Percentiles rank a stretch among this genome's conserved stretches.
Evolutionary conservation across 2,888 invertebrate species (phyloP).

Genomic region (Clivina fossor): DNA sequence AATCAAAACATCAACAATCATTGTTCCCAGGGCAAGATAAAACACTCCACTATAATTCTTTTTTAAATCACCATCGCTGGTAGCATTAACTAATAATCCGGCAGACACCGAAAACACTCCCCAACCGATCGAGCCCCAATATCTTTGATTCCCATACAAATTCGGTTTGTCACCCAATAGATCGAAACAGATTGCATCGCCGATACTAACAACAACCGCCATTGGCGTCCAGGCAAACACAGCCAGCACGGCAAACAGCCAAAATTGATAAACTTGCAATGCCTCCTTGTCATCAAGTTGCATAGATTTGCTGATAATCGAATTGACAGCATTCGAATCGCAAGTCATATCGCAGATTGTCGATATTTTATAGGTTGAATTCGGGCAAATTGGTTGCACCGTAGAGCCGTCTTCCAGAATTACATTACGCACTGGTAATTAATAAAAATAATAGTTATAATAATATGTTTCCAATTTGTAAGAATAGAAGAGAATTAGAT

Average conservation of each 20-base stretch:
- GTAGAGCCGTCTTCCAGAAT: conserved; percentile 39
- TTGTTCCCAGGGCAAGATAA: conserved; percentile 68
- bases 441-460: not conserved
- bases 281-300: conserved; percentile 47
- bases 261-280: conserved; percentile 65
- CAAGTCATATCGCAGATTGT: conserved; percentile 46
- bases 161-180: conserved; percentile 72
- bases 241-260: conserved; percentile 75
- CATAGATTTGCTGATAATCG: conserved; percentile 47
- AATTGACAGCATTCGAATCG: conserved; percentile 50
- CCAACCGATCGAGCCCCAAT: conserved; percentile 89
- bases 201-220: conserved; percentile 83
- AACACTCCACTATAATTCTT: conserved; percentile 84
- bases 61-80: conserved; percentile 63
- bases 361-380: conserved; percentile 34
- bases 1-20: conserved; percentile 67
- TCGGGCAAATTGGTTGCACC: conserved; percentile 43
- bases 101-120: conserved; percentile 75
- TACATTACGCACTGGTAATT: conserved; percentile 40
- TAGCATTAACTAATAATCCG: conserved; percentile 75
- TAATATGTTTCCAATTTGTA: no score
- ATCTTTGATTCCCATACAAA: conserved; percentile 80
- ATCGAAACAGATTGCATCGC: conserved; percentile 87
- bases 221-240: conserved; percentile 81
- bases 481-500: no score